Evolutionary conservation across 2,113 vertebrate species (phyloP), one percentile per base, ranked within the genome.

Genomic region (Gopherus evgoodei): DNA sequence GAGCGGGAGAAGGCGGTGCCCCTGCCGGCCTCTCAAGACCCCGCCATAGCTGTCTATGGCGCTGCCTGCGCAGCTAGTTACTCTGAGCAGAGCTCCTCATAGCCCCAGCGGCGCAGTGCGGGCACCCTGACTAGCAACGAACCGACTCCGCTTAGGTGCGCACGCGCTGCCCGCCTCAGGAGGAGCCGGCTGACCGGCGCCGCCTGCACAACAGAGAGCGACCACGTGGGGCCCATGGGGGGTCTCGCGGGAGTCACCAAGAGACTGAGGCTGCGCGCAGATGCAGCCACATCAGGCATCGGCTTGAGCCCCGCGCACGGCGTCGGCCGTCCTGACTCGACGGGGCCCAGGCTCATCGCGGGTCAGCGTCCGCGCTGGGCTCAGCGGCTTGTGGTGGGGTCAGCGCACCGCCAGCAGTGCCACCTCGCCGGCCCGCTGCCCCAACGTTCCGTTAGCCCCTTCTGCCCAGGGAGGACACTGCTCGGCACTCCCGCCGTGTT

Each of bases 101-200:
- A 59, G 27, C 11, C 11, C n/a, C 21, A 9, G 10, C 42, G 14
- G 75, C 42, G 11, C 24, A 11, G 42, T 7, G 24, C 38, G 38
- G 5, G 29, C 35, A 35, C 35, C 8, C 35, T 19, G 62, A 69
- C 2, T 8, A 8, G 65, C 17, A 16, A 8, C 1, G 17, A 69
- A 7, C 12, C 62, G 29, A 2, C 31, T 35, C 31, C 31, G 35
- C 35, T n/a, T 69, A 69, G 65, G 65, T 21, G 35, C 6, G 17
- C 8, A 35, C 8, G 65, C 65, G 25, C 57, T 29, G 57, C 57
- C 65, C 19, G 35, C 7, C 3, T 17, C 17, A 29, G 4, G 7
- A 1, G 27, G 35, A 12, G 47, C 16, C n/a, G 16, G 29, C 0
- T 0, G 16, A 35, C 47, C 65, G 84, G 1, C 0, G 11, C 29